These are phyloP conservation scores for Pholis gunnellus DNA, from an alignment of 2,113 vertebrate species.

Conservation along the genomic window DNA sequence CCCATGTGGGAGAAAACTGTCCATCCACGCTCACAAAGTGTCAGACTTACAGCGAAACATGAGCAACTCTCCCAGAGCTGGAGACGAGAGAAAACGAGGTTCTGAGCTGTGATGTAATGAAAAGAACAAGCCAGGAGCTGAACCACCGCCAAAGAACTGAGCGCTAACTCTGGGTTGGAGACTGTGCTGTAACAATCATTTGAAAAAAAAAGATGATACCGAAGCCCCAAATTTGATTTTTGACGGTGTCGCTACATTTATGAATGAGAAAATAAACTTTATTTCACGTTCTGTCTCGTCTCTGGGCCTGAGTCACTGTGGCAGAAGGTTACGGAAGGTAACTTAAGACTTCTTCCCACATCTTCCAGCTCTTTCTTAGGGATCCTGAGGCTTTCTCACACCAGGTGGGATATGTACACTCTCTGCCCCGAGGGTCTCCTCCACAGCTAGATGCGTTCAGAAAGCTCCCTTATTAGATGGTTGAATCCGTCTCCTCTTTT, in stretches of 20 bases:
- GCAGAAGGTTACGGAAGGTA: neutral
- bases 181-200: neutral
- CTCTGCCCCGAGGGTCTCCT: neutral
- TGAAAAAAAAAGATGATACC: neutral
- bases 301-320: neutral
- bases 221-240: neutral
- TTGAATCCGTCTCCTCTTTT: neutral
- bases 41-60: slow-evolving; percentile 52
- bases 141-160: slow-evolving; percentile 18
- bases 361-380: neutral
- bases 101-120: slow-evolving; percentile 48
- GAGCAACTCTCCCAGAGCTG: slow-evolving; percentile 41
- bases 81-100: slow-evolving; percentile 32
- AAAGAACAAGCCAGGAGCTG: slow-evolving; percentile 44
- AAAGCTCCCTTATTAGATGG: neutral
- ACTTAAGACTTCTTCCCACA: neutral
- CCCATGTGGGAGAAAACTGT: slow-evolving; percentile 64
- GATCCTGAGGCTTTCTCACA: neutral
- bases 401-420: neutral
- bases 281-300: neutral
- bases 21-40: slow-evolving; percentile 54
- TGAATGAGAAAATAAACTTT: neutral
- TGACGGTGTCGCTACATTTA: neutral
- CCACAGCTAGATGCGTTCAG: neutral
- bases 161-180: slow-evolving; percentile 7